phyloP scores from a whole-genome alignment of 2,888 invertebrate species.

The Mythimna ferrago region DNA sequence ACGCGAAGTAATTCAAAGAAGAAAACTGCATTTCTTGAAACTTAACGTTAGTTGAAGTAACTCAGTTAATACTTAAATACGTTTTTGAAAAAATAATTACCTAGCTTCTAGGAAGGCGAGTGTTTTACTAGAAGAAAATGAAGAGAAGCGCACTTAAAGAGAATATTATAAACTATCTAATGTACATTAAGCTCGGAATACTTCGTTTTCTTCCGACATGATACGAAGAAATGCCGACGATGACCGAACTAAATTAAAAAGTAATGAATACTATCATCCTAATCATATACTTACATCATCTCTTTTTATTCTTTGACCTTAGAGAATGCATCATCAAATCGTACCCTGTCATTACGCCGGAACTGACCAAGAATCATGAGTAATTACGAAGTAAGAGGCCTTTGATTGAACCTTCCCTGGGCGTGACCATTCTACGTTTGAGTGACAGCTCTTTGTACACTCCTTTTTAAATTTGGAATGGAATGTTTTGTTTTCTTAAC shows the following conservation, averaged over 20 bases:
- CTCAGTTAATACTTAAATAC: slow-evolving; percentile 34
- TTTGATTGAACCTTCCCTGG: slow-evolving; percentile 73
- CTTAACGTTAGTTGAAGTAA: slow-evolving; percentile 32
- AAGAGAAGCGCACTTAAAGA: slow-evolving; percentile 31
- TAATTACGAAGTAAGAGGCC: slow-evolving; percentile 77
- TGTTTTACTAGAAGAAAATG: slow-evolving; percentile 32
- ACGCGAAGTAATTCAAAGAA: not conserved
- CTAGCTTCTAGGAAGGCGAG: slow-evolving; percentile 27
- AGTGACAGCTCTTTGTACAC: slow-evolving; percentile 79
- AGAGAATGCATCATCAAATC: slow-evolving; percentile 76
- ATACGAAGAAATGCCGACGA: slow-evolving; percentile 46
- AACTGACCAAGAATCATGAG: slow-evolving; percentile 77
- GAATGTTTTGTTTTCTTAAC: slow-evolving; percentile 74
- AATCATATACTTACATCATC: slow-evolving; percentile 59
- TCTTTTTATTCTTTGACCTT: slow-evolving; percentile 69
- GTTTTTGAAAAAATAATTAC: slow-evolving; percentile 49
- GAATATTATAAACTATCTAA: slow-evolving; percentile 51
- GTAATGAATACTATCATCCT: slow-evolving; percentile 67
- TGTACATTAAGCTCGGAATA: slow-evolving; percentile 49
- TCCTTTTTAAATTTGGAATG: slow-evolving; percentile 72
- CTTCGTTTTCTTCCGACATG: slow-evolving; percentile 35
- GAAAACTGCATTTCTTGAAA: slow-evolving; percentile 33
- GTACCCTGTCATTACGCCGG: slow-evolving; percentile 83
- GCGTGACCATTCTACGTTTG: slow-evolving; percentile 80
- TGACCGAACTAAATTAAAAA: slow-evolving; percentile 63